Evolutionary conservation across 2,797 vertebrate genomes (phyloP), one percentile per base, ranked within the genome.

Genomic region (Alosa sapidissima): DNA sequence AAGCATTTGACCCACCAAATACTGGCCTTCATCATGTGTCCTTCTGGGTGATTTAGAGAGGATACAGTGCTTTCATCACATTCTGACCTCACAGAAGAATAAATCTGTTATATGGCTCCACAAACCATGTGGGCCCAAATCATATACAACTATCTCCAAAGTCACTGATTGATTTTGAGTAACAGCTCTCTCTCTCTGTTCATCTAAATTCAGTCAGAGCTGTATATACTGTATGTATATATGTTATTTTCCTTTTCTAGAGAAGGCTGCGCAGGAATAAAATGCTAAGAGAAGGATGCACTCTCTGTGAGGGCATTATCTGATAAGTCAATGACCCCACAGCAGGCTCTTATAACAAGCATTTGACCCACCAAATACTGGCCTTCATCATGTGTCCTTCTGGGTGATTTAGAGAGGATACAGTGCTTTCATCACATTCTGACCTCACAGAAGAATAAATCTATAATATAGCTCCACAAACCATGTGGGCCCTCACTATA

Each of bases 111-210:
- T 45, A 75, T 75, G 68, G 68, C 68, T 36, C 3, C 68, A 14
- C 68, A 75, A 75, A 75, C 68, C 33, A n/a, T n/a, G n/a, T n/a
- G n/a, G n/a, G n/a, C n/a, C n/a, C 60, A 65, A 24, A 65, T 41
- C 41, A 41, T 41, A 41, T 41, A 41, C 41, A 28, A 65, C 10
- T n/a, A 65, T 11, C 2, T 65, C 60, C 60, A 21, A 24, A 28
- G 60, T 65, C 60, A 28, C 60, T 65, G 60, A 62, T 24, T 62
- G 60, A 21, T 62, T 62, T 62, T 24, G 60, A 65, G 60, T 28
- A 65, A 65, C n/a, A 65, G 28, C 68, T 45, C 36, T 45, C 68
- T 41, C 68, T 75, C 33, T 72, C n/a, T 68, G 10, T 28, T 41
- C 41, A 41, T 41, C 41, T 41, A 41, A 41, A 41, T 41, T 65